phyloP scores from a whole-genome alignment of 2,113 vertebrate genomes.

The Phoxinus phoxinus region DNA sequence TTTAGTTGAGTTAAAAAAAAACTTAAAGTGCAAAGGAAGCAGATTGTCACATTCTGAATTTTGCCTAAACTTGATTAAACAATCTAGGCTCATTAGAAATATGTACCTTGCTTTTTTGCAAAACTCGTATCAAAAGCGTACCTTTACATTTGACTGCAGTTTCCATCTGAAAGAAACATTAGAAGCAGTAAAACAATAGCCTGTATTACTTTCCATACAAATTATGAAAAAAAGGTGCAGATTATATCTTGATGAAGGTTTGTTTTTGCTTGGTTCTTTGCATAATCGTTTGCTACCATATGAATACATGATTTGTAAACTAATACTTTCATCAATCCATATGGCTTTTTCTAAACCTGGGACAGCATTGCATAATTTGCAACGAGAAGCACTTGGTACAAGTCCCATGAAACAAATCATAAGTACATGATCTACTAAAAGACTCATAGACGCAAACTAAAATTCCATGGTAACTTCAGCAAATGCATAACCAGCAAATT shows the following conservation, averaged over 20 bases:
- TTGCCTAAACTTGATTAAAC: background rate
- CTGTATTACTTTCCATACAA: background rate
- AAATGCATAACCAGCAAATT: background rate
- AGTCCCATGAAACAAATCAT: background rate
- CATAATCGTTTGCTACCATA: background rate
- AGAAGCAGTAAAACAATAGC: background rate
- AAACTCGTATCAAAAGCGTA: background rate
- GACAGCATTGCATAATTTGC: background rate
- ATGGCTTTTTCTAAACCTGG: background rate
- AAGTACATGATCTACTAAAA: background rate
- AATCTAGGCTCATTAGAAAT: background rate
- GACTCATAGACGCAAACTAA: background rate
- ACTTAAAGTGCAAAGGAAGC: background rate
- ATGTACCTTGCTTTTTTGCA: background rate
- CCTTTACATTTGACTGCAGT: background rate
- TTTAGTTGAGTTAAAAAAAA: background rate
- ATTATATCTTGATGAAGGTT: background rate
- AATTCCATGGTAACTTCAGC: background rate
- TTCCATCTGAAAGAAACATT: background rate
- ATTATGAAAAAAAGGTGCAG: background rate
- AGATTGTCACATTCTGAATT: background rate
- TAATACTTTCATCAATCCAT: background rate
- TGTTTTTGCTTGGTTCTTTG: background rate
- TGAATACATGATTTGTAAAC: background rate
- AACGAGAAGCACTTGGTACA: background rate